Conservation (phyloP, 2,113 vertebrate genomes). For the Ploceus nigricollis region DNA sequence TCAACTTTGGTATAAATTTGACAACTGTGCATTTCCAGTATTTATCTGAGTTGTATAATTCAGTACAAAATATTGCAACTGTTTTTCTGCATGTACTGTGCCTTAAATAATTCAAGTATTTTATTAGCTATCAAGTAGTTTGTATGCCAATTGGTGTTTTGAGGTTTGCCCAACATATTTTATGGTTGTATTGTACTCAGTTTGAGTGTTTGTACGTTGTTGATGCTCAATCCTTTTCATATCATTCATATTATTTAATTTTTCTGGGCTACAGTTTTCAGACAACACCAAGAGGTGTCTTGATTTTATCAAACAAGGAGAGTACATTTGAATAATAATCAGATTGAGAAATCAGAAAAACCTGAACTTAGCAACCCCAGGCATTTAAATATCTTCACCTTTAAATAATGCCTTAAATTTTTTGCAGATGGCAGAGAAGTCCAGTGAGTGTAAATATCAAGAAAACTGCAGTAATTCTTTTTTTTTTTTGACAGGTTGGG, state of each 20-base stretch:
- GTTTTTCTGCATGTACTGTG: background rate
- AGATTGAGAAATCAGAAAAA: background rate
- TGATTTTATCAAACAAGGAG: background rate
- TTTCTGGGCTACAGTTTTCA: background rate
- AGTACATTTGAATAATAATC: background rate
- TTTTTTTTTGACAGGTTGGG: background rate
- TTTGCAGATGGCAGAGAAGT: background rate
- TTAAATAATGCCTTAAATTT: background rate
- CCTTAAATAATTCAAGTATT: background rate
- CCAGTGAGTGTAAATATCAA: background rate
- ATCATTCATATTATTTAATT: background rate
- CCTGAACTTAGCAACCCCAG: background rate
- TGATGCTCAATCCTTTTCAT: background rate
- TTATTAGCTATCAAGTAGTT: background rate
- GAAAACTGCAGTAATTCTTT: background rate
- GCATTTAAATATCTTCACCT: background rate
- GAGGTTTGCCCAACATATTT: background rate
- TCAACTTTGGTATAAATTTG: conserved; percentile 15
- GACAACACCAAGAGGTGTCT: background rate
- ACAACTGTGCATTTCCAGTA: background rate
- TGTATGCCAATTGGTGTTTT: background rate
- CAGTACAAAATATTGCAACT: background rate
- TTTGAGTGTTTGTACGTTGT: background rate
- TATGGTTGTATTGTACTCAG: background rate
- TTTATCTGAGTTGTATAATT: conserved; percentile 18